A percentile compares a stretch with the other conserved stretches of the same genome.
Conservation (phyloP, 2,113 vertebrate genomes). For the Pogonocichla stellata region DNA sequence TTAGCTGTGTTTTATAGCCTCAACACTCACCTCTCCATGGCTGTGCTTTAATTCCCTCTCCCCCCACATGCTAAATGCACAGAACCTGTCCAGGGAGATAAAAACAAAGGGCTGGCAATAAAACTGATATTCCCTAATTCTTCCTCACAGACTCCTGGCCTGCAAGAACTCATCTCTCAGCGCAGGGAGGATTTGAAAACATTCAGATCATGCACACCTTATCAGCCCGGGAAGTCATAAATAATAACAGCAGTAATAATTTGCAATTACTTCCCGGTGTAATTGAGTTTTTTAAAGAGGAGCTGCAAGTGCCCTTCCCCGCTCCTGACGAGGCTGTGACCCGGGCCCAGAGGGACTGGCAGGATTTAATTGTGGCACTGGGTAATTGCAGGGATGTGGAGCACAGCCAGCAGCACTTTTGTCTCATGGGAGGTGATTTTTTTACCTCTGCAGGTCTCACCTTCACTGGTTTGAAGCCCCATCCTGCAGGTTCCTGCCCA, state of each 20-base stretch:
- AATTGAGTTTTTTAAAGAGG: not conserved
- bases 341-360: not conserved
- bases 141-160: not conserved
- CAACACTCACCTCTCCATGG: not conserved
- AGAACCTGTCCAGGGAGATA: not conserved
- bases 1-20: not conserved
- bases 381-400: not conserved
- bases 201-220: not conserved
- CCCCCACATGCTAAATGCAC: not conserved
- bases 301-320: not conserved
- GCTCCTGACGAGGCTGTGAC: not conserved
- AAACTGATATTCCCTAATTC: not conserved
- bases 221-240: not conserved
- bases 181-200: not conserved
- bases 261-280: not conserved
- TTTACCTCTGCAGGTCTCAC: not conserved
- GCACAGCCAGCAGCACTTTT: too few species aligned
- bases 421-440: not conserved
- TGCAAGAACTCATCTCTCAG: not conserved
- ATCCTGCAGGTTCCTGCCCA: not conserved
- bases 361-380: slow-evolving; percentile 24
- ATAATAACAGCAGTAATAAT: not conserved
- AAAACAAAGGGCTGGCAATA: not conserved
- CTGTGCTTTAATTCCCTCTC: not conserved
- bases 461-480: not conserved